Evolutionary conservation across 2,113 vertebrate genomes (phyloP), one percentile per base, ranked within the genome.

Genomic region (Catharus minimus): DNA sequence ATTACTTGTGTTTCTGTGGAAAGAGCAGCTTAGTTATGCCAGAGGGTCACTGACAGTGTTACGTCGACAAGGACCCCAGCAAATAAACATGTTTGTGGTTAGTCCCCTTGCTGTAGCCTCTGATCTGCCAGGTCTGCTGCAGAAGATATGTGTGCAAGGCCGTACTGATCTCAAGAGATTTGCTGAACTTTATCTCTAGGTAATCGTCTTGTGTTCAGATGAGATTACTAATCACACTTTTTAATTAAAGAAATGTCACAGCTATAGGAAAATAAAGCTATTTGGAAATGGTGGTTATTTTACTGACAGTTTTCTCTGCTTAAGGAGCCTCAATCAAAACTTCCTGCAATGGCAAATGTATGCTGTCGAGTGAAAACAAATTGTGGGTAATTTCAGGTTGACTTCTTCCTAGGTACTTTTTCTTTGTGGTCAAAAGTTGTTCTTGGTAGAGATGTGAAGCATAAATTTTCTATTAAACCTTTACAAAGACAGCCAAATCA

Each of bases 191-290:
- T 85, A 87, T 89, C 62, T 87, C 44, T 67, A 65, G 75, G 53
- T 92, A 82, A 67, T 94, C 9, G 19, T 72, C 41, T 68, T 88
- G 76, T 86, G 65, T 66, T 92, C 39, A 47, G 47, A 66, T 77
- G 27, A 80, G 72, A 81, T 83, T 81, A 57, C 65, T 80, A 77
- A 86, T 94, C 76, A 47, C 36, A 19, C 78, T 10, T 83, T 92
- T 81, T 62, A 88, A 83, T 95, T 88, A 77, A 78, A 80, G 67
- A 86, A 75, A 61, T 90, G 50, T 82, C 69, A 41, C 58, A 89
- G 49, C 38, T 91, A 30, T 49, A 72, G 39, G 28, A 88, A 89
- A 85, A 76, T 44, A 85, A 95, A 89, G 46, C 36, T 72, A 2
- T 74, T 62, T 81, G 61, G 69, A 83, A 60, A 23, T 26, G 36